A percentile compares a stretch with the other conserved stretches of the same genome.
phyloP scores from a whole-genome alignment of 2,797 vertebrate species.

The Uromys caudimaculatus region DNA sequence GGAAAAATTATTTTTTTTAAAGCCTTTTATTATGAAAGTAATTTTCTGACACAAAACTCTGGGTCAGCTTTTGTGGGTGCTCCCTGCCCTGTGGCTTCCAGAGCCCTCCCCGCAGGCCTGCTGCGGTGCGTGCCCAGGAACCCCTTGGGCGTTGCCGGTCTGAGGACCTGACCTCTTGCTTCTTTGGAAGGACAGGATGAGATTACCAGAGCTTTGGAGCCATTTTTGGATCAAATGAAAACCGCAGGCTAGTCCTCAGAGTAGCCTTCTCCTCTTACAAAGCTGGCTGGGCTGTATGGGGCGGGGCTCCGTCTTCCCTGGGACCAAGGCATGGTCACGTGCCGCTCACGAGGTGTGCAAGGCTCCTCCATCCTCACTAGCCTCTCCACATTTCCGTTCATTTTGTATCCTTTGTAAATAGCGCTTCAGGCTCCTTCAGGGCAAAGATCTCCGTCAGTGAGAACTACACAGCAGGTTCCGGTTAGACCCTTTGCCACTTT shows the following conservation, averaged over 20 bases:
- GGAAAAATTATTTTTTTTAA: not conserved
- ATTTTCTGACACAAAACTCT: not conserved
- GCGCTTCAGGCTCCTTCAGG: not conserved
- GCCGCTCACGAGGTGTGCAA: not conserved
- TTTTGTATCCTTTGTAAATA: not conserved
- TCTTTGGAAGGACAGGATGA: constrained; percentile 66
- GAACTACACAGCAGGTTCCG: not conserved
- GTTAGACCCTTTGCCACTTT: not conserved
- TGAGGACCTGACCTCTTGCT: constrained; percentile 73
- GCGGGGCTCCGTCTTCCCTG: not conserved
- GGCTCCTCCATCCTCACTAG: not conserved
- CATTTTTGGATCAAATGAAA: constrained; percentile 61
- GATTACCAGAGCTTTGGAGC: constrained; percentile 50
- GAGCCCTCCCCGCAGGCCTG: not conserved
- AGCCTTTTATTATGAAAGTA: not conserved
- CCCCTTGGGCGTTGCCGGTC: not conserved
- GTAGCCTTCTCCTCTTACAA: constrained; percentile 68
- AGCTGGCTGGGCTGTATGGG: constrained; percentile 36
- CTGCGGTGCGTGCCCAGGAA: rapidly evolving
- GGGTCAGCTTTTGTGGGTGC: not conserved
- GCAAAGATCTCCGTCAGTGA: not conserved
- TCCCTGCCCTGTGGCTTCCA: not conserved
- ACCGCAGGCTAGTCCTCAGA: not conserved
- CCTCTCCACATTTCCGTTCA: not conserved
- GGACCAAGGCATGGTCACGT: not conserved